phyloP scores from a whole-genome alignment of 2,113 vertebrate species.

The Bujurquina vittata region DNA sequence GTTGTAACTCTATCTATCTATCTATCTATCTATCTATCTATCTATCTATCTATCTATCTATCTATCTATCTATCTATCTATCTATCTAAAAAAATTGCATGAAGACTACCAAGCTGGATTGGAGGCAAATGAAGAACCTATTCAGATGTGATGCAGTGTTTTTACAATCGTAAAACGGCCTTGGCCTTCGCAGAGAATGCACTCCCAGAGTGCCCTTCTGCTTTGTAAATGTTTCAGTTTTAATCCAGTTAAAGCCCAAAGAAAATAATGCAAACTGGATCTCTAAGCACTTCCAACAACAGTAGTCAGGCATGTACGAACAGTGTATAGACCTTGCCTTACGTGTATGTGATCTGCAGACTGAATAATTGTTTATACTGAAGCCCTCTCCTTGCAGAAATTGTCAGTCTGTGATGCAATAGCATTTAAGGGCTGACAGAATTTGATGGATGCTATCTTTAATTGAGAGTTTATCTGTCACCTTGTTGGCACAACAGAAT shows the following conservation, averaged over 20 bases:
- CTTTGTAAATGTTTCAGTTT: conserved; percentile 8
- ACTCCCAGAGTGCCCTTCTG: neutral
- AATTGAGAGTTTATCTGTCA: conserved; percentile 27
- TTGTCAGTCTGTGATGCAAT: conserved; percentile 3
- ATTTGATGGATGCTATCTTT: conserved; percentile 31
- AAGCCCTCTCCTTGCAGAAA: conserved; percentile 21
- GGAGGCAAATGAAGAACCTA: neutral
- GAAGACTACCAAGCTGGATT: neutral
- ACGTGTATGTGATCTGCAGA: conserved; percentile 21
- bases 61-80: neutral
- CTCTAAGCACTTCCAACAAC: neutral
- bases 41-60: neutral
- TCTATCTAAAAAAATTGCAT: neutral
- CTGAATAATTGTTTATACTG: conserved; percentile 27
- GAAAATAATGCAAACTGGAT: neutral
- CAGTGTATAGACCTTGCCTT: neutral
- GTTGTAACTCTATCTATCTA: neutral
- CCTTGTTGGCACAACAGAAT: conserved; percentile 9
- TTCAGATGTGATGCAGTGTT: neutral
- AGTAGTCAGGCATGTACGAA: neutral
- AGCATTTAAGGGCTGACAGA: conserved; percentile 31
- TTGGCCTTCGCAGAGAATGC: neutral
- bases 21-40: neutral
- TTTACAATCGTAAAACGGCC: neutral
- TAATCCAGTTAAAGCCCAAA: neutral